Conservation (phyloP, 2,797 vertebrate species). For the Manis crassicaudata region DNA sequence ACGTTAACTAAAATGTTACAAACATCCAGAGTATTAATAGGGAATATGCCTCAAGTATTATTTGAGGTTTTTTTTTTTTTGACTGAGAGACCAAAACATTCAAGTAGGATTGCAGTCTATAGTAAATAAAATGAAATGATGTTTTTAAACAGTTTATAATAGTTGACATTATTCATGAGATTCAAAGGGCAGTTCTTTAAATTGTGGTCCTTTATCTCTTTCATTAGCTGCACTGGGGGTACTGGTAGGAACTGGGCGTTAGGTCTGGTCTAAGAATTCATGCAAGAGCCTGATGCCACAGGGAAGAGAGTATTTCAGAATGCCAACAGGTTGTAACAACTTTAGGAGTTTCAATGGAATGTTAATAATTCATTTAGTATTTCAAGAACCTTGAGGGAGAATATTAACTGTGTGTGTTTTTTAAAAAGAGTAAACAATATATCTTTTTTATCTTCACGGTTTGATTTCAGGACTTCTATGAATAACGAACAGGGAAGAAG, state of each 20-base stretch:
- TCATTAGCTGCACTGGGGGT: background rate
- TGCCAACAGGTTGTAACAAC: background rate
- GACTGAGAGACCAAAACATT: background rate
- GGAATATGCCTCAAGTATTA: background rate
- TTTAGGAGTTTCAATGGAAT: background rate
- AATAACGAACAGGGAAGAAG: background rate
- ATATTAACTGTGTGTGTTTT: background rate
- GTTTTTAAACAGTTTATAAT: background rate
- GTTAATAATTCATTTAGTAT: background rate
- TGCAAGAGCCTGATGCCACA: background rate
- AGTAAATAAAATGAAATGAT: background rate
- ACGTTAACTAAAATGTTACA: background rate
- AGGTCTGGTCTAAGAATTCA: background rate
- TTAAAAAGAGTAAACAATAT: background rate
- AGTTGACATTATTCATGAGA: background rate
- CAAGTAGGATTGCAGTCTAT: background rate
- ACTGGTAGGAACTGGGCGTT: fast-evolving
- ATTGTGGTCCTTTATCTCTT: background rate
- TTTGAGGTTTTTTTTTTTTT: background rate
- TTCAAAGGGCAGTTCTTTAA: background rate
- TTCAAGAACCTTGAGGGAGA: background rate
- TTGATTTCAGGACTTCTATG: background rate
- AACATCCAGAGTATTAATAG: background rate
- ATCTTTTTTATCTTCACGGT: background rate
- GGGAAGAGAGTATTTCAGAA: background rate